Conservation (phyloP, 53 echinoderm and acorn worm genomes). For the Astropecten irregularis region DNA sequence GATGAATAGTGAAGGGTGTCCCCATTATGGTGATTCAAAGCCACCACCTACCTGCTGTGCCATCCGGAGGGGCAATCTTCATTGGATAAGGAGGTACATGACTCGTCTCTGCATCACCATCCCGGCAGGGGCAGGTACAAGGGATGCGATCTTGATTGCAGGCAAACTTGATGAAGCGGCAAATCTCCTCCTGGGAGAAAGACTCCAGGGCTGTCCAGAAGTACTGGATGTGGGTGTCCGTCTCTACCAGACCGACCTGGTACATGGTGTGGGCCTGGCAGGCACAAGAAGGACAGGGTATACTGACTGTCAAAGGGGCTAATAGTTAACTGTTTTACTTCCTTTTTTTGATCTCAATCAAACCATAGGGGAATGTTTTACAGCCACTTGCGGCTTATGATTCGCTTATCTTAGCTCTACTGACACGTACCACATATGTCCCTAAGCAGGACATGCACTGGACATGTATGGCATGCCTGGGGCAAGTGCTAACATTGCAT, state of each 20-base stretch:
- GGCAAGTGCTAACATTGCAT: no score
- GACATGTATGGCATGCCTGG: no score
- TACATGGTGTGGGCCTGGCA: constrained; percentile 93
- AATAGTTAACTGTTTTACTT: neutral
- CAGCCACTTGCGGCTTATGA: no score
- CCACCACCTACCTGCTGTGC: constrained; percentile 67
- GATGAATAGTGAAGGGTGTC: no score
- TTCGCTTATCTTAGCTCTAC: no score
- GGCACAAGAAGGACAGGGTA: neutral
- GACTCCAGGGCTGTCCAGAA: constrained; percentile 89
- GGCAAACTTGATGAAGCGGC: constrained; percentile 95
- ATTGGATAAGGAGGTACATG: constrained; percentile 93
- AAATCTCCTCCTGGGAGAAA: constrained; percentile 88
- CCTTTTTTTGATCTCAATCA: no score
- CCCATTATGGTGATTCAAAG: no score
- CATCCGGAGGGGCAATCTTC: constrained; percentile 94
- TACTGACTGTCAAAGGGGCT: neutral
- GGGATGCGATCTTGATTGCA: constrained; percentile 92
- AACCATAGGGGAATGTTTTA: no score
- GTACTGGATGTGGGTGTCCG: constrained; percentile 88
- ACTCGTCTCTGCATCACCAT: constrained; percentile 73
- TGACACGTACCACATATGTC: no score
- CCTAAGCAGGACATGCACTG: no score
- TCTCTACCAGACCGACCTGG: constrained; percentile 89
- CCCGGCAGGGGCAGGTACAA: constrained; percentile 83